These are phyloP conservation scores for Leistus spinibarbis DNA, from an alignment of 2,888 invertebrate species.

Conservation along the genomic window DNA sequence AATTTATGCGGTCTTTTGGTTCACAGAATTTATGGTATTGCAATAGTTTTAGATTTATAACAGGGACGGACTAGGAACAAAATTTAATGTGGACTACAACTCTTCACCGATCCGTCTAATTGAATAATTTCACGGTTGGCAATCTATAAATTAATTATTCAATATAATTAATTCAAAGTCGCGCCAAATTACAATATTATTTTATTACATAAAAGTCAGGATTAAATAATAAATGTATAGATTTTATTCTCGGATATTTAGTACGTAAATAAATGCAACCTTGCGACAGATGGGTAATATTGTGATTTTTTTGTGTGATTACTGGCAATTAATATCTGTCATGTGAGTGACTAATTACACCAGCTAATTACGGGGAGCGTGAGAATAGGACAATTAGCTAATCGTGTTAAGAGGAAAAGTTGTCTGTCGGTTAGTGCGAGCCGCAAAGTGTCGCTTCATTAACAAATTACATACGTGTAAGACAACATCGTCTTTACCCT, in stretches of 20 bases:
- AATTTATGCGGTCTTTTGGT: background rate
- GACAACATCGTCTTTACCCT: background rate
- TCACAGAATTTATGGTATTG: background rate
- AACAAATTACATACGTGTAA: constrained; percentile 21
- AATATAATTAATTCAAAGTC: too few relatives aligned
- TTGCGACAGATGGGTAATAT: background rate
- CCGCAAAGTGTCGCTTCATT: background rate
- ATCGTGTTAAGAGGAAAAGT: constrained; percentile 10
- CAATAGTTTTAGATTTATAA: too few relatives aligned
- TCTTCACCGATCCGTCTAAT: too few relatives aligned
- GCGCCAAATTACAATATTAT: too few relatives aligned
- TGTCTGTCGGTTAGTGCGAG: background rate
- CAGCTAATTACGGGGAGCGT: constrained; percentile 28
- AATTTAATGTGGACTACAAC: too few relatives aligned
- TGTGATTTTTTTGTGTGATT: background rate
- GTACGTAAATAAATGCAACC: background rate
- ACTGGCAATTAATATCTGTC: constrained; percentile 14
- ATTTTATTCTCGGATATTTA: too few relatives aligned
- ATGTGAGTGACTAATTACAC: constrained; percentile 27
- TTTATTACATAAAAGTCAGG: too few relatives aligned
- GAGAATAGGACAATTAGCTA: constrained; percentile 34
- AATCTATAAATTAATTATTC: too few relatives aligned
- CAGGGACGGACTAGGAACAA: too few relatives aligned
- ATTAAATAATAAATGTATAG: too few relatives aligned
- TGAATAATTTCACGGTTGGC: too few relatives aligned